These are phyloP conservation scores for Pseudocheirus occidentalis DNA, from an alignment of 2,797 vertebrate species.

Conservation along the genomic window DNA sequence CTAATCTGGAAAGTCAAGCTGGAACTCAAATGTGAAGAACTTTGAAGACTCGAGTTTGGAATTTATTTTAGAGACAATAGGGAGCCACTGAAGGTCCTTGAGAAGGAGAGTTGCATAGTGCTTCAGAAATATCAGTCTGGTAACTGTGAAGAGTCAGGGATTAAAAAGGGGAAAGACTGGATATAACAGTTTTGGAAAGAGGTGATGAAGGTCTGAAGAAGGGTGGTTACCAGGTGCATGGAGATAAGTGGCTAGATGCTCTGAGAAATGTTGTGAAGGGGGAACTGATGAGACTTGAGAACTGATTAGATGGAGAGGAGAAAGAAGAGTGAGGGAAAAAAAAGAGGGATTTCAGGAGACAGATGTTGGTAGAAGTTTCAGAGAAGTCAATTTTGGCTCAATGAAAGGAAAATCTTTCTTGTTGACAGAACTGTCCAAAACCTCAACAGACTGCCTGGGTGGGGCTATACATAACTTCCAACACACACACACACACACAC, in stretches of 20 bases:
- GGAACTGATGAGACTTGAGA: neutral
- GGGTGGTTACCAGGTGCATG: neutral
- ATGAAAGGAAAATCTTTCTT: neutral
- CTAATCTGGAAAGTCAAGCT: neutral
- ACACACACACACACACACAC: too few species aligned
- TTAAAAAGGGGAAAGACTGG: neutral
- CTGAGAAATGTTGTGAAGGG: neutral
- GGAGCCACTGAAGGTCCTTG: neutral
- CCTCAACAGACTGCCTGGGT: neutral
- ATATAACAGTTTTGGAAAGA: neutral
- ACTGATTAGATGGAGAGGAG: neutral
- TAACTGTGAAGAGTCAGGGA: neutral
- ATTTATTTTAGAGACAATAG: neutral
- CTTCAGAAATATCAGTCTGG: neutral
- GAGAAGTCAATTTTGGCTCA: neutral
- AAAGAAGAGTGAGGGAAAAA: too few species aligned
- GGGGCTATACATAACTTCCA: neutral
- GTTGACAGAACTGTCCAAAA: neutral
- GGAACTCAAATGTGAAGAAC: neutral
- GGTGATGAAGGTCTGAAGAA: neutral
- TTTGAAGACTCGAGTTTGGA: neutral
- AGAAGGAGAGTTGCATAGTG: neutral
- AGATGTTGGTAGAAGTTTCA: neutral
- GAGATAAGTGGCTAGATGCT: neutral
- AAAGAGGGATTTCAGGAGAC: neutral